Conservation (phyloP, 2,888 invertebrate species). For the Temnothorax rugatulus region DNA sequence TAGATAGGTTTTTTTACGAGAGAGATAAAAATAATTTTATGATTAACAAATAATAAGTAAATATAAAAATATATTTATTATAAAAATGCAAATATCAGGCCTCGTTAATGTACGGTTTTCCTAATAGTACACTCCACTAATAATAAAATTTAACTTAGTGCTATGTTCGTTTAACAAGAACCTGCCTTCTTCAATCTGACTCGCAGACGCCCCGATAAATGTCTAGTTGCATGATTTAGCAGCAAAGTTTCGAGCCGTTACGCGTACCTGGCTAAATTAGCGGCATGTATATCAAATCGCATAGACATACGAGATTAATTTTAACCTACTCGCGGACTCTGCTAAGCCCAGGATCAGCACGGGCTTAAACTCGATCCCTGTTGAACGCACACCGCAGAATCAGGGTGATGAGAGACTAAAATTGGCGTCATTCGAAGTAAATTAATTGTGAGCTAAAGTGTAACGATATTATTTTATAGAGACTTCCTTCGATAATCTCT, state of each 20-base stretch:
- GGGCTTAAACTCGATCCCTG: conserved; percentile 41
- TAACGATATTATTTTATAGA: conserved; percentile 34
- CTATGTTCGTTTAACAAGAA: conserved; percentile 12
- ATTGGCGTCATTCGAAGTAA: conserved; percentile 43
- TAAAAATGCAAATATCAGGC: background rate
- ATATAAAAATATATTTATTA: background rate
- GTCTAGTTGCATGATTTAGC: conserved; percentile 26
- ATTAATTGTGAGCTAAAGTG: conserved; percentile 39
- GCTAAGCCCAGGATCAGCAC: conserved; percentile 42
- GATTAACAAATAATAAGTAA: background rate
- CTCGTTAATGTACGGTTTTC: background rate
- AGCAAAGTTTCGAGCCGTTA: conserved; percentile 31
- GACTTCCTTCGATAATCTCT: conserved; percentile 16
- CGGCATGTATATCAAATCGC: conserved; percentile 57
- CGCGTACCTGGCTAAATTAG: conserved; percentile 67
- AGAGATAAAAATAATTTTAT: background rate
- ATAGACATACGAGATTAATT: conserved; percentile 53
- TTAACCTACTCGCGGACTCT: conserved; percentile 40
- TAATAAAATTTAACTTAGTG: background rate
- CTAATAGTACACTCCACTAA: background rate
- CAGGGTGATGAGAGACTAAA: conserved; percentile 33
- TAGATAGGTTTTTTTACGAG: background rate
- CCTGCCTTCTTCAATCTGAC: background rate
- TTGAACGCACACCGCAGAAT: conserved; percentile 42
- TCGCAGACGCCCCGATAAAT: conserved; percentile 7